Base-by-base conservation (phyloP, 1,140 invertebrate species). In the Pseudomyrmex flavicornis region DNA sequence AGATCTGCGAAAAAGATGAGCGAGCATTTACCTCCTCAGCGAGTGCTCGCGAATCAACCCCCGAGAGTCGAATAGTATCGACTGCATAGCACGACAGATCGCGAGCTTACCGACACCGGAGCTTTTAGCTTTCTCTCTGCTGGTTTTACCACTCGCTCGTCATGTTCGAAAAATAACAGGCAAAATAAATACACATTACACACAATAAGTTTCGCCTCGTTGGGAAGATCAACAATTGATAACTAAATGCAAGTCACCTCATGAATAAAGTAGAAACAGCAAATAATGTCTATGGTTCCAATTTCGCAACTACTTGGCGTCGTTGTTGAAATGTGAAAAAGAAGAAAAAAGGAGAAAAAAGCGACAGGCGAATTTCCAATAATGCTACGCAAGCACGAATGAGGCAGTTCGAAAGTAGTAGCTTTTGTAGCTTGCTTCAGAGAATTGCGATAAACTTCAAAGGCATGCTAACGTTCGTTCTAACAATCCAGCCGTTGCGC, bases 31-130 rank as follows among this genome's bases (percentile, higher is more conserved):
- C 76, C 76, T 66, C 66, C 26, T 48, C 35, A 72, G 76, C 56
- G 68, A 22, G 54, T 10, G 70, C 68, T 62, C 12, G 4, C 35
- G 56, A 58, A 12, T 74, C 48, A 13, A 75, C 17, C 48, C 48
- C n/a, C 7, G 66, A 17, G 54, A 52, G 85, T 69, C 52, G 68
- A 61, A 87, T 7, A 35, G 46, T 80, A 80, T 80, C 76, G 76
- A 80, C 76, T 56, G 75, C 20, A 59, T 35, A 65, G n/a, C 46
- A 61, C 48, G 59, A 65, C 86, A 88, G 86, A 48, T 46, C 58
- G 56, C 74, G 35, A 35, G 35, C 2, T 88, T 88, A 54, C 82
- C 86, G 85, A 87, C 85, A 13, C 17, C 0, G 1, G 80, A 84
- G 52, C 59, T 79, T 66, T 73, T 59, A 72, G 72, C 26, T 85